Evolutionary conservation across 2,113 vertebrate species (phyloP), one percentile per base, ranked within the genome.

Genomic region (Vicugna pacos): DNA sequence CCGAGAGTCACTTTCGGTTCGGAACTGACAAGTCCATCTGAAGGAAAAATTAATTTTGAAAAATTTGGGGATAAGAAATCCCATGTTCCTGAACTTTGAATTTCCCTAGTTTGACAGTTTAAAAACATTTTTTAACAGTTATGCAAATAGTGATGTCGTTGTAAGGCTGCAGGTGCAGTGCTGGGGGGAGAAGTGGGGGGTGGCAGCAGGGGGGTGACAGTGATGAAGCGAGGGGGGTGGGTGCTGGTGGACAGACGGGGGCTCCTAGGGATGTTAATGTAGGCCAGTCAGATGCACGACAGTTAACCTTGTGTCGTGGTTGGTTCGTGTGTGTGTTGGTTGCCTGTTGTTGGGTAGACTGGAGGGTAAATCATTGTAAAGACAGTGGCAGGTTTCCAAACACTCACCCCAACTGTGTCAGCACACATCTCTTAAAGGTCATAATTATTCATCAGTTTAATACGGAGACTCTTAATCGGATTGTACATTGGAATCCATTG

Each of bases 21-120:
- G 30, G 26, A 93, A 11, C 17, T 50, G 67, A 73, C 48, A 77
- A 38, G 16, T 28, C 62, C 91, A 75, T 28, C 16, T 88, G 52
- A 96, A 94, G 81, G 46, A 88, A 93, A 94, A 81, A 52, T 52
- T 38, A 75, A 8, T 82, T 81, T 64, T 70, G 87, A 62, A 95
- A 67, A 67, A 83, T 24, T 38, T 77, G 13, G 22, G 52, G 13
- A 35, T 65, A 69, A 89, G 46, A 89, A 89, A 70, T 46, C 20
- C 10, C n/a, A 26, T 82, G 16, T 69, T 67, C 96, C 42, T 88
- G 30, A 69, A 67, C 8, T 52, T 86, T 11, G 30, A 50, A 1
- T 86, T 80, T 88, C 35, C 48, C 89, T 73, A 26, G 7, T 76
- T 70, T 58, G 22, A 4, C 81, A 9, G 65, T 42, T 80, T 86